Evolutionary conservation across 2,888 invertebrate genomes (phyloP).

Genomic region (Spialia ferax): DNA sequence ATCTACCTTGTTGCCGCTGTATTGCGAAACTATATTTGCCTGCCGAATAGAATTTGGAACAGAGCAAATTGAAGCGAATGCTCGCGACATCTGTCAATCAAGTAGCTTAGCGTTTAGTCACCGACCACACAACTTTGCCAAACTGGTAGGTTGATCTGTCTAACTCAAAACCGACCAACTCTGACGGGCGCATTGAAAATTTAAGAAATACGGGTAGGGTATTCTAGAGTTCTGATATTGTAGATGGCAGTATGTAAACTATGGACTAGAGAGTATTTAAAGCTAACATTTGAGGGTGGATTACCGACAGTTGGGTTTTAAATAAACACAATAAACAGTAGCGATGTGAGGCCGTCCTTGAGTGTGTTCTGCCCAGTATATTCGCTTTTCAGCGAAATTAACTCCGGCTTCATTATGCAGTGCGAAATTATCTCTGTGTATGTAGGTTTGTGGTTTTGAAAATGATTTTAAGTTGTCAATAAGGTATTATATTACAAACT

Average conservation of each 20-base stretch:
- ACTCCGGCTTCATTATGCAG: slow-evolving; percentile 26
- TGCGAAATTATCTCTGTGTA: slow-evolving; percentile 26
- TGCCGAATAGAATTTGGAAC: slow-evolving; percentile 27
- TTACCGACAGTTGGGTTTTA: slow-evolving; percentile 55
- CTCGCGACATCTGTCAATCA: slow-evolving; percentile 44
- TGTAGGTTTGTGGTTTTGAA: slow-evolving; percentile 38
- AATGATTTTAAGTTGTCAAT: slow-evolving; percentile 13
- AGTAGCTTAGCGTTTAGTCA: slow-evolving; percentile 23
- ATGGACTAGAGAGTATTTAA: slow-evolving; percentile 57
- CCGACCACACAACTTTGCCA: slow-evolving; percentile 38
- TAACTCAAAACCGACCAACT: slow-evolving; percentile 69
- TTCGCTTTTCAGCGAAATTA: slow-evolving; percentile 29
- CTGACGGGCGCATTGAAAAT: slow-evolving; percentile 73
- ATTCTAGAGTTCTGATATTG: slow-evolving; percentile 64
- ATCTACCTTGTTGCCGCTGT: background rate
- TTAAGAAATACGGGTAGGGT: slow-evolving; percentile 66
- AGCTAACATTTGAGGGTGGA: slow-evolving; percentile 62
- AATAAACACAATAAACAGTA: slow-evolving; percentile 66
- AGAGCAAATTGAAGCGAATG: slow-evolving; percentile 28
- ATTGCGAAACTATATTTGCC: slow-evolving; percentile 7
- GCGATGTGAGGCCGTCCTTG: slow-evolving; percentile 48
- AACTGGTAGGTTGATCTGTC: slow-evolving; percentile 66
- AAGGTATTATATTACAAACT: slow-evolving; percentile 4
- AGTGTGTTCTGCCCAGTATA: slow-evolving; percentile 35
- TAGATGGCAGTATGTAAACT: slow-evolving; percentile 57